Base-by-base conservation (phyloP, 2,888 invertebrate genomes). In the Seladonia tumulorum region DNA sequence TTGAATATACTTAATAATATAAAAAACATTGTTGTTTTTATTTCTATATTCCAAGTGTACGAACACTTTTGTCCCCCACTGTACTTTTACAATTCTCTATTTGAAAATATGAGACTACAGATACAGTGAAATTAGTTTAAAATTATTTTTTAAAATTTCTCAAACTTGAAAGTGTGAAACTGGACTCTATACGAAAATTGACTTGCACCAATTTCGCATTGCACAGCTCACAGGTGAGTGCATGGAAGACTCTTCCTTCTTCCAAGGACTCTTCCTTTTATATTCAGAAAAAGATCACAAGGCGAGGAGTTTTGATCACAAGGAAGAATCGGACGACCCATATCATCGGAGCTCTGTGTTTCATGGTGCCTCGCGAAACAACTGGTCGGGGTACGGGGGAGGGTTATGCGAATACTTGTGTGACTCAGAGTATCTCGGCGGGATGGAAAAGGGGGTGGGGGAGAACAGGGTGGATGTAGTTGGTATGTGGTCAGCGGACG, bases 401-500 rank as follows among this genome's bases (percentile, higher is more conserved):
- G 63, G 29, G 63, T 63, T 57, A 12, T 57, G 63, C 35, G 68
- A 39, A 35, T 22, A 39, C 68, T 68, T 39, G 10, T 68, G 68
- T 68, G 68, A 68, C 68, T 68, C 68, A 68, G n/a, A 12, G 70
- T 70, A 70, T 70, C 70, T 5, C 70, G 22, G 68, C 22, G 70
- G 39, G 70, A 70, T 42, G 70, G 70, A 42, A 70, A 42, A 70
- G 42, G n/a, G 42, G 14, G 22, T 14, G 5, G n/a, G n/a, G 39
- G 68, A 49, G 63, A 35, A 16, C 22, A 18, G 66, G 66, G 49
- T 68, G 53, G 87, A 75, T 39, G 42, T 70, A 39, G 85, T 49
- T 81, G 87, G 87, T 87, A 87, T 87, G 87, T 68, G 87, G 87
- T 47, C 83, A 35, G 66, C 47, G 71, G 42, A 66, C 63, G 79